These are phyloP conservation scores for Seriola aureovittata DNA, from an alignment of 2,113 vertebrate species.

Conservation along the genomic window DNA sequence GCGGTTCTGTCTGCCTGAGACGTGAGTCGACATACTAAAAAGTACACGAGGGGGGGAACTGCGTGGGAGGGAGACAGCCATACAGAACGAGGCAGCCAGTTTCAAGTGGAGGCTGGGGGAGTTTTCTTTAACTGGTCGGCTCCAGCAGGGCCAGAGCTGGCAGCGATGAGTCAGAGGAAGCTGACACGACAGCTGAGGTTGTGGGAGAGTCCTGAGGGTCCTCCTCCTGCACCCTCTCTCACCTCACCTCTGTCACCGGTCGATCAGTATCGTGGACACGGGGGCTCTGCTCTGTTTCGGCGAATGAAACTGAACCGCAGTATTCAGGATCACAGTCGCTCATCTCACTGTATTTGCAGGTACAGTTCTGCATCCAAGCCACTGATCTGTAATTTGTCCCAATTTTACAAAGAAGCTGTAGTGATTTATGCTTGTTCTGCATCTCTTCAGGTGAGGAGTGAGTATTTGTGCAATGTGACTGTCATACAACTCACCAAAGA, in stretches of 20 bases:
- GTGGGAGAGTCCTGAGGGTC: conserved; percentile 74
- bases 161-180: conserved; percentile 81
- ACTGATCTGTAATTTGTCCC: not conserved
- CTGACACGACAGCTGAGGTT: conserved; percentile 75
- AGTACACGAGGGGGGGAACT: conserved; percentile 51
- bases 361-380: conserved; percentile 44
- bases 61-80: conserved; percentile 59
- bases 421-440: not conserved
- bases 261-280: conserved; percentile 58
- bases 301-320: conserved; percentile 80
- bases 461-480: conserved; percentile 17
- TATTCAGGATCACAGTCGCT: conserved; percentile 74
- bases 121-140: conserved; percentile 58
- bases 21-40: conserved; percentile 52
- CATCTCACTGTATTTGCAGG: conserved; percentile 64
- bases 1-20: conserved; percentile 31
- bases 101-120: conserved; percentile 66
- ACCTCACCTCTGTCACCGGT: conserved; percentile 71
- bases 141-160: conserved; percentile 53
- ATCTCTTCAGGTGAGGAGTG: not conserved
- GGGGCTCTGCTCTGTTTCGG: conserved; percentile 71
- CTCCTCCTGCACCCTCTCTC: conserved; percentile 50
- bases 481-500: not conserved
- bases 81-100: conserved; percentile 48
- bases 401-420: not conserved